Evolutionary conservation across 1,140 invertebrate genomes (phyloP).

Genomic region (Pachypeltis micranthus): DNA sequence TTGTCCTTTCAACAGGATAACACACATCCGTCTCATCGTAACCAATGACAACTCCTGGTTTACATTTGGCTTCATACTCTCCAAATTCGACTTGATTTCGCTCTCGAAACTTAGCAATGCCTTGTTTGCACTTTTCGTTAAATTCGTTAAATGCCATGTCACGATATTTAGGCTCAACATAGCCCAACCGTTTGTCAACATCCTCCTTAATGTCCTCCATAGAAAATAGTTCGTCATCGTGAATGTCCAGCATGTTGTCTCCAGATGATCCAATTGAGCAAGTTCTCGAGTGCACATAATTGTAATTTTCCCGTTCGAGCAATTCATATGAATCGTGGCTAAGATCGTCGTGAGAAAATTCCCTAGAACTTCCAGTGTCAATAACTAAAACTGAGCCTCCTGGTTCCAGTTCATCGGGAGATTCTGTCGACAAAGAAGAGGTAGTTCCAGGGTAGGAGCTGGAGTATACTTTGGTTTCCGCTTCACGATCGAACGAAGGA

Average conservation of each 20-base stretch:
- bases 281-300: slow-evolving; percentile 22
- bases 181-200: slow-evolving; percentile 30
- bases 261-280: slow-evolving; percentile 55
- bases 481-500: slow-evolving; percentile 27
- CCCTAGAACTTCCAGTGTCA: slow-evolving; percentile 27
- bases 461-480: slow-evolving; percentile 54
- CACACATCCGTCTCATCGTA: slow-evolving; percentile 32
- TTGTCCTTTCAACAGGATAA: slow-evolving; percentile 55
- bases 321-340: slow-evolving; percentile 81
- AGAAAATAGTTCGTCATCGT: slow-evolving; percentile 51
- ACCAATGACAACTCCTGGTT: slow-evolving; percentile 36
- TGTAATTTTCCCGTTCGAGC: slow-evolving; percentile 42
- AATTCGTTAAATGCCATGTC: slow-evolving; percentile 31
- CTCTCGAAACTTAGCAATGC: slow-evolving; percentile 22
- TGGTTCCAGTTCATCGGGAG: slow-evolving; percentile 40
- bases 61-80: slow-evolving; percentile 39
- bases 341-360: slow-evolving; percentile 64
- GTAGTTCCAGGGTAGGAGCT: slow-evolving; percentile 72
- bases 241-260: slow-evolving; percentile 38
- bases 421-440: slow-evolving; percentile 45
- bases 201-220: slow-evolving; percentile 41
- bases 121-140: slow-evolving; percentile 31
- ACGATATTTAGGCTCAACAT: slow-evolving; percentile 28
- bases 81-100: slow-evolving; percentile 30
- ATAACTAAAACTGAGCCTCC: slow-evolving; percentile 28